phyloP scores from a whole-genome alignment of 2,113 vertebrate species.

The Himantopus leucocephalus region DNA sequence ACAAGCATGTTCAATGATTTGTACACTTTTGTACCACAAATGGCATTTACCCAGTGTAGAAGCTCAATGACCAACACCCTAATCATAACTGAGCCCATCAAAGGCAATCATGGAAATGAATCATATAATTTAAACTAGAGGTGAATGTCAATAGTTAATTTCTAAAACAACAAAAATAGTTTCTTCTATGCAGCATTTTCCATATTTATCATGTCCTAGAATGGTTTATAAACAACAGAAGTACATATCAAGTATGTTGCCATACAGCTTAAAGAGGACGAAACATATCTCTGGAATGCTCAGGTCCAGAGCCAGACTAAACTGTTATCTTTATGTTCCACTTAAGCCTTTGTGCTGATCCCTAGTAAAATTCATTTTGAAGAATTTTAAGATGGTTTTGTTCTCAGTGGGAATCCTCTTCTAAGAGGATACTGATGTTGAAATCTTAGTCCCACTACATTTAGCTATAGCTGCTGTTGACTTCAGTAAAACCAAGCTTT shows the following conservation, averaged over 20 bases:
- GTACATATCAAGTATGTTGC: neutral
- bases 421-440: neutral
- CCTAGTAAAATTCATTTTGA: neutral
- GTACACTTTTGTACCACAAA: neutral
- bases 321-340: neutral
- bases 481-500: neutral
- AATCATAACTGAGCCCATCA: neutral
- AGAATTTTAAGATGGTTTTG: neutral
- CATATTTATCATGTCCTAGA: neutral
- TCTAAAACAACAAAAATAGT: neutral
- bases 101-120: neutral
- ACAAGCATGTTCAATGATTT: neutral
- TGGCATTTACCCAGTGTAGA: neutral
- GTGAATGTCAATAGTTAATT: neutral
- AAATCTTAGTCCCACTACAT: neutral
- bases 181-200: neutral
- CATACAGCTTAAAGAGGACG: neutral
- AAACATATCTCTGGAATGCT: neutral
- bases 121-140: neutral
- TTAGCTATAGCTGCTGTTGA: neutral
- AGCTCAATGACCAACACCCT: neutral
- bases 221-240: neutral
- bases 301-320: neutral
- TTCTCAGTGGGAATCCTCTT: neutral
- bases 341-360: neutral